These are phyloP conservation scores for Bolborhynchus lineola DNA, from an alignment of 2,113 vertebrate species.

Conservation along the genomic window DNA sequence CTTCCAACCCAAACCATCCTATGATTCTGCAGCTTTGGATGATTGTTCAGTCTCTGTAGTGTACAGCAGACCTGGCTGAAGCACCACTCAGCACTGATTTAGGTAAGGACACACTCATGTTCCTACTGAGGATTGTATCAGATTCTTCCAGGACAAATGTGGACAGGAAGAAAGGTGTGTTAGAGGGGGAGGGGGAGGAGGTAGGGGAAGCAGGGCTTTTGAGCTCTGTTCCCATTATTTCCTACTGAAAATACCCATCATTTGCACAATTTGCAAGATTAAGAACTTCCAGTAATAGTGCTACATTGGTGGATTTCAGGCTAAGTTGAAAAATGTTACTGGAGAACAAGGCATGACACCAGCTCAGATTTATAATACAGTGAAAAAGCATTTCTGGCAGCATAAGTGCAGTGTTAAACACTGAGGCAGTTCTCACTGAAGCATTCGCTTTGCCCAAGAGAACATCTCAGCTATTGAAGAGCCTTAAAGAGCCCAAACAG, in stretches of 20 bases:
- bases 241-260: not conserved
- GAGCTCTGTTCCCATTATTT: not conserved
- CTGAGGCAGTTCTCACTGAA: not conserved
- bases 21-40: not conserved
- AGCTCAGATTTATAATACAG: not conserved
- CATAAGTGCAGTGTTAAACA: not conserved
- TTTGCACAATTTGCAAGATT: not conserved
- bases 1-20: not conserved
- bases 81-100: not conserved
- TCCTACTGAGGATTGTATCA: not conserved
- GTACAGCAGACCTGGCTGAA: not conserved
- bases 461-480: not conserved
- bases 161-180: not conserved
- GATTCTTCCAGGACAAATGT: not conserved
- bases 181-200: too few relatives aligned
- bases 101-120: rapidly evolving
- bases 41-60: not conserved
- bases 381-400: constrained; percentile 14
- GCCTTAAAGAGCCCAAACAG: not conserved
- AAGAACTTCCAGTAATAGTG: not conserved
- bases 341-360: not conserved
- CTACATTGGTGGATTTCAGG: not conserved
- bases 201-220: not conserved
- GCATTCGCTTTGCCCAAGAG: not conserved
- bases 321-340: not conserved